Evolutionary conservation across 64 coral and sea anemone genomes (phyloP).

Genomic region (Montipora capricornis): DNA sequence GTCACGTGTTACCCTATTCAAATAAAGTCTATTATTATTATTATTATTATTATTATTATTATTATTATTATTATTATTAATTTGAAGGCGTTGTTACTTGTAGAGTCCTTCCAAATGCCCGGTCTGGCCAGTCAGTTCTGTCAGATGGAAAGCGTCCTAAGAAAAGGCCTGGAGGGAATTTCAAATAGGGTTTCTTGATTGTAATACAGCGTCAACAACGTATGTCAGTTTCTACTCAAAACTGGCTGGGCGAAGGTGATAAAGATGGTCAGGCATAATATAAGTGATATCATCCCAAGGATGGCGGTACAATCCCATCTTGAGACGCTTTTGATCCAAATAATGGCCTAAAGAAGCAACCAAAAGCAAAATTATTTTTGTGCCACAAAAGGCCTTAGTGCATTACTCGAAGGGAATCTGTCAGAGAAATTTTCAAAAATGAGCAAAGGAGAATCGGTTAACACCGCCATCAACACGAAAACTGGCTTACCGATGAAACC

Average conservation of each 20-base stretch:
- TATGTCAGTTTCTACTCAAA: conserved; percentile 60
- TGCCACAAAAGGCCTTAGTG: too few species aligned
- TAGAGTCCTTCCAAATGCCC: too few species aligned
- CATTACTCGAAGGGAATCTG: too few species aligned
- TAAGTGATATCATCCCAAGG: conserved; percentile 99
- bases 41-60: too few species aligned
- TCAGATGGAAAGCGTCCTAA: background rate
- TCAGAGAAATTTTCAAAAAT: too few species aligned
- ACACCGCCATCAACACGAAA: background rate
- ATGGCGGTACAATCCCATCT: conserved; percentile 96
- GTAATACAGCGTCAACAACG: background rate
- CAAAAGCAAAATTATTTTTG: background rate
- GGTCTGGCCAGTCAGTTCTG: too few species aligned
- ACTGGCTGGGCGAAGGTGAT: conserved; percentile 78
- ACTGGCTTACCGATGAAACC: conserved; percentile 93
- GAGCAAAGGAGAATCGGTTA: too few species aligned
- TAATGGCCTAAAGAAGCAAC: conserved; percentile 85
- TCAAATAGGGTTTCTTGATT: background rate
- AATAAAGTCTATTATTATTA: too few species aligned
- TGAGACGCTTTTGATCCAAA: conserved; percentile 95
- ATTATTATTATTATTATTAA: too few species aligned
- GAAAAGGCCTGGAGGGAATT: background rate
- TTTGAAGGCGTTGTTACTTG: too few species aligned
- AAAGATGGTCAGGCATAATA: conserved; percentile 95
- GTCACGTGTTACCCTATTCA: too few species aligned